Conservation (phyloP, 1,140 invertebrate genomes). For the Diorhabda elongata region DNA sequence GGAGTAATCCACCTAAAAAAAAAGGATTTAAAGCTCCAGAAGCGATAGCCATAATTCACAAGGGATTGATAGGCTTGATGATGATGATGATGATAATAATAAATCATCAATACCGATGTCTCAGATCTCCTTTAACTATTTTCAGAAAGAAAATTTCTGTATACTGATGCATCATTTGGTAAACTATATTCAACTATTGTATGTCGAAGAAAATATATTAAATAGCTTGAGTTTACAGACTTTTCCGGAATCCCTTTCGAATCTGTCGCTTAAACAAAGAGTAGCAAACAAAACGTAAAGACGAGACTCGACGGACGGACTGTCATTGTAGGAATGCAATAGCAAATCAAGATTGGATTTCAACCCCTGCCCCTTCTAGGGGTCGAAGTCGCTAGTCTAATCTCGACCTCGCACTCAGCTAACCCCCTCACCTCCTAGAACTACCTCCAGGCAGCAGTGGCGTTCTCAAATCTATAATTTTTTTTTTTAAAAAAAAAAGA, state of each 20-base stretch:
- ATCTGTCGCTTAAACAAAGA: conserved; percentile 44
- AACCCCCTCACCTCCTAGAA: conserved; percentile 21
- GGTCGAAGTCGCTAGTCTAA: conserved; percentile 46
- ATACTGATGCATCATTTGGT: too few relatives aligned
- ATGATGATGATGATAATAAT: too few relatives aligned
- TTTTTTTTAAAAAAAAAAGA: neutral
- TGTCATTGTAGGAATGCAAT: conserved; percentile 50
- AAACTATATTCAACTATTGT: neutral
- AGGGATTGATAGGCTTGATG: too few relatives aligned
- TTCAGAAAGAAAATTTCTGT: too few relatives aligned
- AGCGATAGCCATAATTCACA: too few relatives aligned
- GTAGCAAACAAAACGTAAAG: conserved; percentile 37
- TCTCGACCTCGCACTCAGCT: conserved; percentile 45
- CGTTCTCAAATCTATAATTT: neutral
- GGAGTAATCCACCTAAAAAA: too few relatives aligned
- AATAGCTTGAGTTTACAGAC: conserved; percentile 18
- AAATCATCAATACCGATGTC: too few relatives aligned
- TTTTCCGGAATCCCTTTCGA: conserved; percentile 30
- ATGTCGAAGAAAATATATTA: conserved; percentile 21
- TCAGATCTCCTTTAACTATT: too few relatives aligned
- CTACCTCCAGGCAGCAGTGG: conserved; percentile 8
- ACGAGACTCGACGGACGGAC: conserved; percentile 36
- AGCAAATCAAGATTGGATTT: conserved; percentile 51
- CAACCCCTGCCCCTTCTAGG: conserved; percentile 37
- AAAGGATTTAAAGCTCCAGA: too few relatives aligned